Percentiles rank a stretch among this genome's conserved stretches.
These are phyloP conservation scores for Drosophila nr. perissopoda DNA, from an alignment of 2,888 invertebrate genomes.

Conservation along the genomic window DNA sequence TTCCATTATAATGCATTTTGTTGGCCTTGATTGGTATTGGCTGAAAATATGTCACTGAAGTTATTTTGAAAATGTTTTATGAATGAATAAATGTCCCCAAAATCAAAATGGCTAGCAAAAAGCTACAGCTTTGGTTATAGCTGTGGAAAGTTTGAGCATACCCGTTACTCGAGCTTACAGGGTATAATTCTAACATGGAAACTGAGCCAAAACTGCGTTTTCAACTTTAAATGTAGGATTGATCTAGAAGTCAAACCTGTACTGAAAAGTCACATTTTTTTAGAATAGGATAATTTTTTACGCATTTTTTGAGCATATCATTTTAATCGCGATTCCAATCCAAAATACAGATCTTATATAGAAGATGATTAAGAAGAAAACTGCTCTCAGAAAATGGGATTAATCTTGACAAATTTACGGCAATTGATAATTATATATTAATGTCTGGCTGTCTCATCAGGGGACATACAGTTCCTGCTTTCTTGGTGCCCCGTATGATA, in stretches of 20 bases:
- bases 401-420: conserved; percentile 12
- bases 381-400: too few species aligned
- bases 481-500: neutral
- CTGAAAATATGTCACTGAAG: neutral
- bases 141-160: neutral
- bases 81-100: neutral
- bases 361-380: too few species aligned
- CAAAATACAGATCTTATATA: too few species aligned
- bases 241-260: neutral
- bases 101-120: neutral
- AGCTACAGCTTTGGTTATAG: accelerated
- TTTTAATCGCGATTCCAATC: too few species aligned
- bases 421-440: conserved; percentile 35
- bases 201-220: neutral
- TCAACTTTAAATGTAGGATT: neutral
- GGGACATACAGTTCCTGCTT: neutral
- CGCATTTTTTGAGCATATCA: too few species aligned
- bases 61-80: neutral
- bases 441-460: conserved; percentile 25
- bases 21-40: neutral
- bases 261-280: too few species aligned
- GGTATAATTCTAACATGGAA: neutral
- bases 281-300: too few species aligned
- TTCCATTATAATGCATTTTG: neutral
- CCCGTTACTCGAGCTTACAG: neutral